Base-by-base conservation (phyloP, 2,797 vertebrate species). In the Enteromius treurensis region DNA sequence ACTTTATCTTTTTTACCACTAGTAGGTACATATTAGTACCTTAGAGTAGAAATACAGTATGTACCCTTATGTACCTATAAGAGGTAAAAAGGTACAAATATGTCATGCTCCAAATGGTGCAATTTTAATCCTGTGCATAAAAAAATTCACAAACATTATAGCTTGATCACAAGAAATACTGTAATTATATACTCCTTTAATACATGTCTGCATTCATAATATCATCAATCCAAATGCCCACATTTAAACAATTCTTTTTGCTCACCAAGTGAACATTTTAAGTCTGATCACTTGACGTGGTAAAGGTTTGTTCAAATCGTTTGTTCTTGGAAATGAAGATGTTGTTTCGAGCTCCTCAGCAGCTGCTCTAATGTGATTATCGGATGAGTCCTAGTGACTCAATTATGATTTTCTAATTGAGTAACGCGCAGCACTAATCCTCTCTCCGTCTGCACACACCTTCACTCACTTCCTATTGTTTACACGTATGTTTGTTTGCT, bases 311-410 rank as follows among this genome's bases (percentile, higher is more conserved):
- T 23, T 58, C 3, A 34, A 19, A 55, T 40, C 29, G 7, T 47
- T 1, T 14, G 17, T 11, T 79, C 47, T 34, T 19, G 17, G 23
- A 51, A 47, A 71, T 74, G 45, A 45, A 13, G 8, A 42, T 70
- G 37, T 51, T 60, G 34, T 29, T 15, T 26, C 26, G n/a, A 55
- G 51, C 51, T 51, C 37, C 74, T 53, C 77, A 85, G 77, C 88
- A 87, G 86, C 88, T 89, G 90, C 84, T 76, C 49, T 82, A 58
- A 83, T 83, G 81, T 85, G 85, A 89, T 88, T 88, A 89, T 88
- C 87, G 87, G 86, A 89, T 86, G 83, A 89, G 84, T 84, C 84
- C 81, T 47, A 83, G 81, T 58, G 81, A 88, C 86, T 89, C 80
- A 86, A 88, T 89, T 88, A 88, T 55, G 62, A 47, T 84, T 76